Evolutionary conservation across 1,140 invertebrate genomes (phyloP).

Genomic region (Bombus ignitus): DNA sequence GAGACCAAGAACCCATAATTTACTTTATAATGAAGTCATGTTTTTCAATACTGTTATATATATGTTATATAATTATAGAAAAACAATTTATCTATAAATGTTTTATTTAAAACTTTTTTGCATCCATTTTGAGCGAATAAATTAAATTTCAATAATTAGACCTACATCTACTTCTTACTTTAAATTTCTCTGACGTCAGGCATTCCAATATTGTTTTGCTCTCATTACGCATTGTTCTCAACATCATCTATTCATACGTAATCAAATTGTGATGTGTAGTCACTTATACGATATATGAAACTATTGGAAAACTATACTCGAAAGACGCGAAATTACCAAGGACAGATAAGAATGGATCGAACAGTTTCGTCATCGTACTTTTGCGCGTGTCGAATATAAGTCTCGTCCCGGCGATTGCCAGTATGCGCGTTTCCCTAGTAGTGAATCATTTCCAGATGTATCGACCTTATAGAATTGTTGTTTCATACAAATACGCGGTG

Average conservation of each 20-base stretch:
- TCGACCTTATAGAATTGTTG: constrained; percentile 1
- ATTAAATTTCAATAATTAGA: background rate
- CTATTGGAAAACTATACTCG: constrained; percentile 30
- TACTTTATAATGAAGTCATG: background rate
- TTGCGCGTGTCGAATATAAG: constrained; percentile 53
- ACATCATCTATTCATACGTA: background rate
- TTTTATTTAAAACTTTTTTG: background rate
- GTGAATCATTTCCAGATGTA: constrained; percentile 55
- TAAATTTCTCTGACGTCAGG: constrained; percentile 15
- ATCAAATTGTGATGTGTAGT: background rate
- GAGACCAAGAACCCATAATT: constrained; percentile 30
- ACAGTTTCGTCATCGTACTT: constrained; percentile 72
- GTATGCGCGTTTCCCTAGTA: constrained; percentile 58
- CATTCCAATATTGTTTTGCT: background rate
- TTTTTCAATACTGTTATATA: background rate
- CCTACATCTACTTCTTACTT: background rate
- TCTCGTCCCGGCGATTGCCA: constrained; percentile 53
- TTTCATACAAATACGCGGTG: constrained; percentile 30
- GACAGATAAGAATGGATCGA: constrained; percentile 79
- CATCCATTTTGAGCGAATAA: background rate
- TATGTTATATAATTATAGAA: constrained; percentile 9
- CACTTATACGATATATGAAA: constrained; percentile 34
- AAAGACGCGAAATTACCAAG: constrained; percentile 68
- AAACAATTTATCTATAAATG: background rate
- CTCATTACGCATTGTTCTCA: background rate